A percentile compares a stretch with the other conserved stretches of the same genome.
Evolutionary conservation across 2,888 invertebrate genomes (phyloP).

Genomic region (Marronus borbonicus): DNA sequence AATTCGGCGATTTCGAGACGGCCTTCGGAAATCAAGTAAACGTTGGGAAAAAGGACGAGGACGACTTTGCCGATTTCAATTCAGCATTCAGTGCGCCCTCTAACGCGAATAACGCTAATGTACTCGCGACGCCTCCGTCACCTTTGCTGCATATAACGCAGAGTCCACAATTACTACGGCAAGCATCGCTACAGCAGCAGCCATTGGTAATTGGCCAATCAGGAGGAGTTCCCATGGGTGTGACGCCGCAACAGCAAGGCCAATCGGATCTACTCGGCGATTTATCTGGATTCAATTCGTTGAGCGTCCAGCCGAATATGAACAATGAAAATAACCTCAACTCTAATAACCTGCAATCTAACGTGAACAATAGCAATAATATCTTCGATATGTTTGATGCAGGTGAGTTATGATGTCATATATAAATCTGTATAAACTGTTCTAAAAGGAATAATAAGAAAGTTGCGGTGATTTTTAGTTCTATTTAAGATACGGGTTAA

Average conservation of each 20-base stretch:
- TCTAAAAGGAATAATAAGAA: too few relatives aligned
- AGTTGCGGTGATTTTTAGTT: too few relatives aligned
- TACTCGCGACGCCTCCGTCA: neutral
- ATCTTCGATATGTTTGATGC: conserved; percentile 59
- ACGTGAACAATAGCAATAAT: conserved; percentile 53
- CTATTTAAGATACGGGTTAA: too few relatives aligned
- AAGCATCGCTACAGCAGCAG: neutral
- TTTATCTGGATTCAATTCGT: conserved; percentile 61
- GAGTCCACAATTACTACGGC: neutral
- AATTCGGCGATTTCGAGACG: conserved; percentile 86
- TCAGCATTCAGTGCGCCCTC: conserved; percentile 75
- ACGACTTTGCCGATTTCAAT: conserved; percentile 88
- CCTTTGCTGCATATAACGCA: neutral
- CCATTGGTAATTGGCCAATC: conserved; percentile 1
- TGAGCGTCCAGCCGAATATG: conserved; percentile 59
- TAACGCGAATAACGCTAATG: neutral
- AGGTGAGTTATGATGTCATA: conserved; percentile 54
- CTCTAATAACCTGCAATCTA: conserved; percentile 42
- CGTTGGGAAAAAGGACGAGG: conserved; percentile 64
- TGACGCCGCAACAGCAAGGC: neutral
- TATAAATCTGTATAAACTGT: too few relatives aligned
- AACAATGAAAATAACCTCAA: conserved; percentile 50
- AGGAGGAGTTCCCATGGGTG: neutral
- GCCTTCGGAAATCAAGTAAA: conserved; percentile 73
- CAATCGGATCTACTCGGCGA: conserved; percentile 64